These are phyloP conservation scores for Dendropsophus ebraccatus DNA, from an alignment of 2,113 vertebrate genomes.

Conservation along the genomic window DNA sequence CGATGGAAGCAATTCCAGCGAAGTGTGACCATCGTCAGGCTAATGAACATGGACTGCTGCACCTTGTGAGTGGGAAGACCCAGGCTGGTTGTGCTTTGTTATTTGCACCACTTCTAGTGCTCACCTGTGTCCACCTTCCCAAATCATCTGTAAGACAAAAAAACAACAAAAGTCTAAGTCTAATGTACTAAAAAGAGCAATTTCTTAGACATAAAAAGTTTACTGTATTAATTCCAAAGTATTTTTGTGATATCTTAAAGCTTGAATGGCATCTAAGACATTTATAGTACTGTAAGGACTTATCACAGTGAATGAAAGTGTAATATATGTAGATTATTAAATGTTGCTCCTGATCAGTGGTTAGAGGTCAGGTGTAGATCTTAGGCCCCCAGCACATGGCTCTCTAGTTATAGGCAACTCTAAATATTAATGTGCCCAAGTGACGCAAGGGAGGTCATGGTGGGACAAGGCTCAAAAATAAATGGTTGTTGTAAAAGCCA, in stretches of 20 bases:
- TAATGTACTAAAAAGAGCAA: background rate
- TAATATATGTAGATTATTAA: background rate
- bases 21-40: conserved; percentile 61
- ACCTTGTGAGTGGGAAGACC: background rate
- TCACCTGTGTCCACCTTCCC: conserved; percentile 30
- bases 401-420: background rate
- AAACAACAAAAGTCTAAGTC: background rate
- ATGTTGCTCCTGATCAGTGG: background rate
- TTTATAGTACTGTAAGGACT: background rate
- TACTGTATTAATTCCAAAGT: too few relatives aligned
- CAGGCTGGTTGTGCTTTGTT: background rate
- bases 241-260: too few relatives aligned
- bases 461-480: background rate
- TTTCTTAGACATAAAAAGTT: background rate
- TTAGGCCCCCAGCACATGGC: background rate
- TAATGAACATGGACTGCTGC: conserved; percentile 24
- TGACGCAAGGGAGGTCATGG: background rate
- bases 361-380: background rate
- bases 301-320: background rate
- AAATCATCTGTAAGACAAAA: conserved; percentile 34
- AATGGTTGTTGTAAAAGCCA: too few relatives aligned
- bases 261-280: too few relatives aligned
- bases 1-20: conserved; percentile 59
- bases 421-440: background rate
- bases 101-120: conserved; percentile 7